These are phyloP conservation scores for Callopanchax toddi DNA, from an alignment of 2,113 vertebrate species.

Conservation along the genomic window DNA sequence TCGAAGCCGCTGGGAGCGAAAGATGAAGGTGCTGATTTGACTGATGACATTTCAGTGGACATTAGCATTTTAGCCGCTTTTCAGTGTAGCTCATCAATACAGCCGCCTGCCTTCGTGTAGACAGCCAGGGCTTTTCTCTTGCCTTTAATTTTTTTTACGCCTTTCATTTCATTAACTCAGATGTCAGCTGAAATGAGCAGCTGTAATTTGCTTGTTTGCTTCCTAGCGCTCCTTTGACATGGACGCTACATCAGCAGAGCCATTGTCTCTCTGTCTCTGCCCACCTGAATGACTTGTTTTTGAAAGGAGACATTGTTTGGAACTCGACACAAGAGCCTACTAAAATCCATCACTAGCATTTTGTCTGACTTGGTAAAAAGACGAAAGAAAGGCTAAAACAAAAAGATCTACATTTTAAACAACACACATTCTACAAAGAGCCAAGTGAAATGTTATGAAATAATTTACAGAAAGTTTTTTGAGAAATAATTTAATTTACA, in stretches of 20 bases:
- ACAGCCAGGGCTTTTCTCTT: slow-evolving; percentile 37
- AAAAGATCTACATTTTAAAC: slow-evolving; percentile 14
- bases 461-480: too few species aligned
- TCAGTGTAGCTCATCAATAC: slow-evolving; percentile 64
- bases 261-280: slow-evolving; percentile 26
- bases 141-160: slow-evolving; percentile 46
- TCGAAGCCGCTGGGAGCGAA: slow-evolving; percentile 34
- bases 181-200: slow-evolving; percentile 53
- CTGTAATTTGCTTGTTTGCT: slow-evolving; percentile 57
- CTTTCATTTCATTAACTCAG: slow-evolving; percentile 70
- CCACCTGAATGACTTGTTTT: slow-evolving; percentile 37
- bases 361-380: slow-evolving; percentile 28
- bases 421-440: too few species aligned
- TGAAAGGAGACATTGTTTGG: slow-evolving; percentile 14
- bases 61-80: slow-evolving; percentile 58
- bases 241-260: slow-evolving; percentile 56
- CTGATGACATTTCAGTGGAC: slow-evolving; percentile 74
- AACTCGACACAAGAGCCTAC: slow-evolving; percentile 22
- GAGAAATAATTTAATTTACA: too few species aligned
- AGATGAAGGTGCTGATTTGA: slow-evolving; percentile 70
- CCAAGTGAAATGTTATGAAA: too few species aligned
- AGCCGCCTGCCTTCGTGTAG: slow-evolving; percentile 21
- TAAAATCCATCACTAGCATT: slow-evolving; percentile 30
- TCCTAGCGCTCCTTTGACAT: slow-evolving; percentile 60
- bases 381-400: slow-evolving; percentile 11